These are phyloP conservation scores for Microcebus murinus DNA, from an alignment of 2,113 vertebrate species.

Conservation along the genomic window DNA sequence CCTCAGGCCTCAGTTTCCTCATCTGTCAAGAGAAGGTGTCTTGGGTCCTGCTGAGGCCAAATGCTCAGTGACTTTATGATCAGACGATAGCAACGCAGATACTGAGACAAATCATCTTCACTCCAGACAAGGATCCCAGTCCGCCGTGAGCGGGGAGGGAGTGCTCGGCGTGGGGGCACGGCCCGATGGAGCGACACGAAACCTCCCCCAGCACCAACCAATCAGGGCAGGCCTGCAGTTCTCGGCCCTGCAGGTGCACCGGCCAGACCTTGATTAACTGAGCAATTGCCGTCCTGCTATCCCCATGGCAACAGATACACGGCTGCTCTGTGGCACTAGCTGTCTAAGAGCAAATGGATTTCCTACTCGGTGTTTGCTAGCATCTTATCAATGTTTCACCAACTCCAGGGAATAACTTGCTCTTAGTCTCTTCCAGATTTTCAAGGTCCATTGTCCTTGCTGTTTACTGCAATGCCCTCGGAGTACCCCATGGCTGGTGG, in stretches of 20 bases:
- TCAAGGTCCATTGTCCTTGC: not conserved
- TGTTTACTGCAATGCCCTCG: not conserved
- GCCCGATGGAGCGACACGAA: not conserved
- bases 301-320: not conserved
- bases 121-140: not conserved
- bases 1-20: not conserved
- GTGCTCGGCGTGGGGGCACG: fast-evolving
- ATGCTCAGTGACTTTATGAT: not conserved
- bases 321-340: not conserved
- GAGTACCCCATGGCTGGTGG: fast-evolving
- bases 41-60: not conserved
- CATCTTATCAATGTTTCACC: not conserved
- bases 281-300: not conserved
- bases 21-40: not conserved
- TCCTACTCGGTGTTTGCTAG: not conserved
- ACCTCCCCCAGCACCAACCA: not conserved
- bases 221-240: not conserved
- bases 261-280: not conserved
- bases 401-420: not conserved
- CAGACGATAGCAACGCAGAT: fast-evolving
- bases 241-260: not conserved
- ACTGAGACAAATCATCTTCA: not conserved
- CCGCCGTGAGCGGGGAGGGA: fast-evolving
- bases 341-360: not conserved
- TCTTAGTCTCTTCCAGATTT: not conserved